Percentiles rank a stretch among this genome's conserved stretches.
phyloP scores from a whole-genome alignment of 2,797 vertebrate species.

The Heteromormyrus szaboi region DNA sequence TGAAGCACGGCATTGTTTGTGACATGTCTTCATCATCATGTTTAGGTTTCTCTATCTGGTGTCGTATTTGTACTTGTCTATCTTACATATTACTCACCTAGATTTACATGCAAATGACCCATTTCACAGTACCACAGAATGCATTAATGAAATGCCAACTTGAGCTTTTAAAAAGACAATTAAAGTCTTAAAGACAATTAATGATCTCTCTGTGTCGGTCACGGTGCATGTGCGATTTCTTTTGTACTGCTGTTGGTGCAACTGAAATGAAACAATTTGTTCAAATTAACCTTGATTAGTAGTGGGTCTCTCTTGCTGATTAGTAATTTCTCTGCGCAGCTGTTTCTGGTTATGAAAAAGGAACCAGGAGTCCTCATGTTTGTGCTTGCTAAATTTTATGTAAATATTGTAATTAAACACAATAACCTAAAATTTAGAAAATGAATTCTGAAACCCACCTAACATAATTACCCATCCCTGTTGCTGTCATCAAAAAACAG shows the following conservation, averaged over 20 bases:
- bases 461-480: conserved; percentile 12
- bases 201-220: background rate
- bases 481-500: background rate
- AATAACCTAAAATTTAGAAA: conserved; percentile 47
- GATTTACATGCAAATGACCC: background rate
- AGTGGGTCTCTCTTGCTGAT: background rate
- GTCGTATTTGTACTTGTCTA: background rate
- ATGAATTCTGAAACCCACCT: conserved; percentile 32
- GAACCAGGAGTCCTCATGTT: background rate
- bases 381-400: background rate
- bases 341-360: conserved; percentile 14
- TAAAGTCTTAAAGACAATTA: background rate
- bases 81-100: background rate
- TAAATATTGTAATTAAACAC: conserved; percentile 46
- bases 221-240: background rate
- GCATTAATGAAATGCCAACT: background rate
- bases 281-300: background rate
- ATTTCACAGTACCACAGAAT: background rate
- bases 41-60: background rate
- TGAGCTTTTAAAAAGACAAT: background rate
- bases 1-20: background rate
- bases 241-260: background rate
- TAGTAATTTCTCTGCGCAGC: conserved; percentile 11
- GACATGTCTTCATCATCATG: background rate
- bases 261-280: background rate